Evolutionary conservation across 1,140 invertebrate species (phyloP).

Genomic region (Hycleus phaleratus): DNA sequence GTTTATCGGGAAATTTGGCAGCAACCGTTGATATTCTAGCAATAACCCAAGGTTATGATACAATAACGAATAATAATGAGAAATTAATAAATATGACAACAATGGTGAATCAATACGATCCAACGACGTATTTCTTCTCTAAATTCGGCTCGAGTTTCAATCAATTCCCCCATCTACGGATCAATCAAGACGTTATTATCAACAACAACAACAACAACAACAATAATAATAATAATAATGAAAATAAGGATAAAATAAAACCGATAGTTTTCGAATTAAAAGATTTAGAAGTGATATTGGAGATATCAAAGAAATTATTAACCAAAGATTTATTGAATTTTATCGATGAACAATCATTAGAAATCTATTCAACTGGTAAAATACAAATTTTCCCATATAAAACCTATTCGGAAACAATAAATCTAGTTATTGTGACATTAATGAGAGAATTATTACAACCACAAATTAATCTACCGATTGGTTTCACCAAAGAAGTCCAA

Average conservation of each 20-base stretch:
- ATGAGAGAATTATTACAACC: slow-evolving; percentile 84
- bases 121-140: slow-evolving; percentile 79
- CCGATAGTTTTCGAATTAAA: slow-evolving; percentile 61
- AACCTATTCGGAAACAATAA: slow-evolving; percentile 90
- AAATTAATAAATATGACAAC: background rate
- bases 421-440: slow-evolving; percentile 86
- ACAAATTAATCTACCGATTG: slow-evolving; percentile 78
- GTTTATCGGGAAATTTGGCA: slow-evolving; percentile 77
- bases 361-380: slow-evolving; percentile 52
- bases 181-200: slow-evolving; percentile 38
- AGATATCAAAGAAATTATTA: slow-evolving; percentile 78
- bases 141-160: slow-evolving; percentile 91
- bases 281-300: slow-evolving; percentile 69
- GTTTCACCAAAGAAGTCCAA: slow-evolving; percentile 92
- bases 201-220: no score
- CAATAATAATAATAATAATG: slow-evolving; percentile 47
- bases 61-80: no score
- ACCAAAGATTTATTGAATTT: slow-evolving; percentile 74
- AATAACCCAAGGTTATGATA: slow-evolving; percentile 28
- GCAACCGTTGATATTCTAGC: slow-evolving; percentile 45
- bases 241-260: slow-evolving; percentile 47
- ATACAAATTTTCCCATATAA: slow-evolving; percentile 77
- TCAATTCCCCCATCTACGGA: slow-evolving; percentile 72
- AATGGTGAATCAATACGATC: slow-evolving; percentile 54
- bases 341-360: slow-evolving; percentile 76